Percentiles rank a stretch among this genome's conserved stretches.
Evolutionary conservation across 2,113 vertebrate species (phyloP).

Genomic region (Marmota flaviventris): DNA sequence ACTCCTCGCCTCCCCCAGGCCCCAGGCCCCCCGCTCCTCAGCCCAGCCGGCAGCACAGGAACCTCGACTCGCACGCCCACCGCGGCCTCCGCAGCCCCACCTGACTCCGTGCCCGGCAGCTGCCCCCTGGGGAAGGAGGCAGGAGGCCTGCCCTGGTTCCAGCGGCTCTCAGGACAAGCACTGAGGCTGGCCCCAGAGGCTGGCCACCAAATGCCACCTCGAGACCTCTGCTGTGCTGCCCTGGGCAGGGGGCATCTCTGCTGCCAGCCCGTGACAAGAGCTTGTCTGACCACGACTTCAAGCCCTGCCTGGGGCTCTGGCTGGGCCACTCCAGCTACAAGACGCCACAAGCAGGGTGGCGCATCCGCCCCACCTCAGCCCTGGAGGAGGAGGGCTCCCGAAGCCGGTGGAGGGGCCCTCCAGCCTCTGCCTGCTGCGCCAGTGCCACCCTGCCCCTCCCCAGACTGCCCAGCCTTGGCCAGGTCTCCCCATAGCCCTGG

Average conservation of each 20-base stretch:
- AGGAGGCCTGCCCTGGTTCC: not conserved
- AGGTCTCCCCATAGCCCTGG: too few species aligned
- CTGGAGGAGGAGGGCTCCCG: not conserved
- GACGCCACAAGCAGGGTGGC: not conserved
- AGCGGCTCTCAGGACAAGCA: rapidly evolving
- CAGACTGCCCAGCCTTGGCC: too few species aligned
- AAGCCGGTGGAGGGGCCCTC: too few species aligned
- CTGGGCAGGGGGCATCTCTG: not conserved
- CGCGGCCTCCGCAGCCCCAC: too few species aligned
- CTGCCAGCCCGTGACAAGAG: rapidly evolving
- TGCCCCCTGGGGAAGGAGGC: not conserved
- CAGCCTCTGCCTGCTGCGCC: not conserved
- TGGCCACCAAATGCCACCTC: not conserved
- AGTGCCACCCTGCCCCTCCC: too few species aligned
- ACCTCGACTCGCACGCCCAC: not conserved
- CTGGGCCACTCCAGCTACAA: not conserved
- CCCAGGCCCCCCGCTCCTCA: too few species aligned
- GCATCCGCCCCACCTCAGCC: not conserved
- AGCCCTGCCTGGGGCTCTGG: not conserved
- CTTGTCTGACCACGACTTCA: not conserved
- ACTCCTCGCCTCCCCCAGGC: rapidly evolving
- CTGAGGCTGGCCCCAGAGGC: not conserved
- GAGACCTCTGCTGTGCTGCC: not conserved
- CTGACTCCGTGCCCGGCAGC: too few species aligned
- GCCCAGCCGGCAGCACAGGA: not conserved